A percentile compares a stretch with the other conserved stretches of the same genome.
These are phyloP conservation scores for Florisuga fusca DNA, from an alignment of 2,797 vertebrate genomes.

Conservation along the genomic window DNA sequence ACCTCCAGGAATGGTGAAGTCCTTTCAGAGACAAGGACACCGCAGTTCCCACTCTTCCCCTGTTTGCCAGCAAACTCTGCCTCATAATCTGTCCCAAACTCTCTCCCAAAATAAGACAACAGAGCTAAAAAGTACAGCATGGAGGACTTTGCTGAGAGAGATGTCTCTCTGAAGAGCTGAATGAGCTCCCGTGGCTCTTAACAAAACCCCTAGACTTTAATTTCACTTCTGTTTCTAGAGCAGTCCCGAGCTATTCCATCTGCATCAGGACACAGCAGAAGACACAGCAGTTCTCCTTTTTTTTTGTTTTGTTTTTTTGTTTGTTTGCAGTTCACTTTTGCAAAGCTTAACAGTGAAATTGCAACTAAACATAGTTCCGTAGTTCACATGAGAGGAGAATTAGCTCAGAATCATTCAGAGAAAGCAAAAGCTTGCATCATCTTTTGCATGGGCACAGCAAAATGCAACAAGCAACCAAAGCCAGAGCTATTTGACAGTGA, in stretches of 20 bases:
- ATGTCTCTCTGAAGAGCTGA: not conserved
- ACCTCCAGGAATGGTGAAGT: not conserved
- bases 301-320: not conserved
- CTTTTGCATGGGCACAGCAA: not conserved
- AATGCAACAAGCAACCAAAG: conserved; percentile 13
- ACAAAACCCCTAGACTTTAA: not conserved
- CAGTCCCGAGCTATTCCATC: not conserved
- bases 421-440: conserved; percentile 1
- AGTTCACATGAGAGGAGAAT: not conserved
- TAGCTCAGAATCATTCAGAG: not conserved
- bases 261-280: not conserved
- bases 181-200: not conserved
- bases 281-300: not conserved
- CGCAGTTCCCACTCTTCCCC: rapidly evolving
- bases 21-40: not conserved
- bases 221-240: not conserved
- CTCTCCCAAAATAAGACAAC: not conserved
- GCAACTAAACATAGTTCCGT: not conserved
- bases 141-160: not conserved
- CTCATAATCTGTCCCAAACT: not conserved
- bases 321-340: not conserved
- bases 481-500: conserved; percentile 33
- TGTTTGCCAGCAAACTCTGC: rapidly evolving
- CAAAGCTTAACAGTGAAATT: not conserved
- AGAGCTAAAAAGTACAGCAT: not conserved